A percentile compares a stretch with the other conserved stretches of the same genome.
Evolutionary conservation across 2,113 vertebrate species (phyloP).

Genomic region (Lasiurus borealis): DNA sequence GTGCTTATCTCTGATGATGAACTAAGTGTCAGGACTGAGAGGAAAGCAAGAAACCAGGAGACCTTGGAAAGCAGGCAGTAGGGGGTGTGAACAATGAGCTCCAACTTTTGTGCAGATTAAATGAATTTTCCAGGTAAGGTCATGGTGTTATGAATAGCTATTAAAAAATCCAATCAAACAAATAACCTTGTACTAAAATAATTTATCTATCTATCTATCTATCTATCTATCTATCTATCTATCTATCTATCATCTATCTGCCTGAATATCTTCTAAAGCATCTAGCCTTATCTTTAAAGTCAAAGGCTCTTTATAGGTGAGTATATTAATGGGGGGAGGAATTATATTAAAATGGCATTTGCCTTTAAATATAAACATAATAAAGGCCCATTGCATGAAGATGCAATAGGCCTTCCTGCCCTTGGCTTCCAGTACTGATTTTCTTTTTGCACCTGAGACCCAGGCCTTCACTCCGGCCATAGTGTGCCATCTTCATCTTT

Average conservation of each 20-base stretch:
- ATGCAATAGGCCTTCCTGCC: no score
- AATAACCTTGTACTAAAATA: conserved; percentile 55
- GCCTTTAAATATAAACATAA: conserved; percentile 19
- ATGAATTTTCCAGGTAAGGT: conserved; percentile 80
- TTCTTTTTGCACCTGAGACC: no score
- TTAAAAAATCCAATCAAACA: conserved; percentile 75
- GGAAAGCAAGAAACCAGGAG: conserved; percentile 80
- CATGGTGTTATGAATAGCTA: conserved; percentile 67
- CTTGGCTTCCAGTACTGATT: no score
- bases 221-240: background rate
- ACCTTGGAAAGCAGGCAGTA: conserved; percentile 81
- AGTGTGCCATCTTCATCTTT: no score
- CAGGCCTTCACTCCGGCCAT: no score
- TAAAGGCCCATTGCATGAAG: no score
- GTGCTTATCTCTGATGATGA: conserved; percentile 86
- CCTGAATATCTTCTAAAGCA: conserved; percentile 58
- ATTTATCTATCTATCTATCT: background rate
- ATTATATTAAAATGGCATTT: background rate
- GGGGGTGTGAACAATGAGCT: conserved; percentile 73
- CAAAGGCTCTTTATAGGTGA: conserved; percentile 31
- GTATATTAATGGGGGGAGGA: background rate
- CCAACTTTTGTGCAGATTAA: conserved; percentile 80
- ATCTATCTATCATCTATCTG: background rate
- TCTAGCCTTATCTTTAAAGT: conserved; percentile 43
- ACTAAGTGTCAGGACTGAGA: conserved; percentile 78